Base-by-base conservation (phyloP, 2,888 invertebrate species). In the Himalopsyche tibetana region DNA sequence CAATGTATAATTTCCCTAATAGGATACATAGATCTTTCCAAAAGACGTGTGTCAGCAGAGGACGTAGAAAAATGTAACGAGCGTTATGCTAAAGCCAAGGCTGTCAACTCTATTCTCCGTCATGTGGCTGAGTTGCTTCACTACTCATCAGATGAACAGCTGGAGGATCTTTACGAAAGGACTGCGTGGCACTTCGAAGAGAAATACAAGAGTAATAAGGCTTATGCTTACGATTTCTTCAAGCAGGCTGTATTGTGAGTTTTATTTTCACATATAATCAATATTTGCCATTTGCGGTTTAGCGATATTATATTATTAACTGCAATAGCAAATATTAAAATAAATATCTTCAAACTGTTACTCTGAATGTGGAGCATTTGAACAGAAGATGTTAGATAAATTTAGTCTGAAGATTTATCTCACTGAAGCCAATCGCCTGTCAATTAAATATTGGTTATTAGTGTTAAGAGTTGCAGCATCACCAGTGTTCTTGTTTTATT, bases 141-240 rank as follows among this genome's bases (percentile, higher is more conserved):
- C 89, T 99, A 98, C 91, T 97, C 97, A 90, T 95, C 94, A 87
- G 98, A 99, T 89, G 97, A 97, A 89, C 97, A 99, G 90, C 93
- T 99, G 69, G 99, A 99, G 90, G 98, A 99, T 89, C 93, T 99
- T 1, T 99, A 99, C 92, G 96, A 96, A 90, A 97, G 97, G 90
- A 99, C 99, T 0, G 99, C 99, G 0, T 99, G 99, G 99, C 94
- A 96, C 90, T 99, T 99, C 92, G 99, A 99, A 91, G 97, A 98
- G 90, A 99, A 99, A 91, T 97, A 97, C 91, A 99, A 98, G 91
- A 97, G 96, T 91, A 96, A 96, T 90, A 98, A 99, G 92, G 98
- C 98, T 1, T 97, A 98, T 4, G 97, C 99, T 55, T 99, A 98
- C 92, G 99, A 99, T 91, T 97, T 98, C 89, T 99, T 99, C 92